Evolutionary conservation across 2,797 vertebrate species (phyloP).

Genomic region (Botia almorhae): DNA sequence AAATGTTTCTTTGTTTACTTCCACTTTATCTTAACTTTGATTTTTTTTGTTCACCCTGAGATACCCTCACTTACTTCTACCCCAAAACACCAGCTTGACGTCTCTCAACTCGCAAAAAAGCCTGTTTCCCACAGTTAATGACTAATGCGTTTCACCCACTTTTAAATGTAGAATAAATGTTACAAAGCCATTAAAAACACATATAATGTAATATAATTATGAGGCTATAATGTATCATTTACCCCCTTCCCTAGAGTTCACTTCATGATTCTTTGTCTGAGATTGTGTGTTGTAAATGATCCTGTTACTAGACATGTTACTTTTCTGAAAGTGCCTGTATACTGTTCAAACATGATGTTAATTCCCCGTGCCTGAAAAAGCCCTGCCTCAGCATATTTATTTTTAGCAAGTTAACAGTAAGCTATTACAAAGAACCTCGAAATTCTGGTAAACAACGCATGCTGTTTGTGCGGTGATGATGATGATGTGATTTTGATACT

Average conservation of each 20-base stretch:
- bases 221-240: conserved; percentile 29
- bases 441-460: not conserved
- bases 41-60: conserved; percentile 56
- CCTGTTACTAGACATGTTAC: no score
- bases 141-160: conserved; percentile 50
- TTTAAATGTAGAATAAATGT: conserved; percentile 40
- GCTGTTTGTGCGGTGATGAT: conserved; percentile 1
- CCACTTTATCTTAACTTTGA: conserved; percentile 36
- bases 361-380: not conserved
- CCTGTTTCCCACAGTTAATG: conserved; percentile 50
- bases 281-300: not conserved
- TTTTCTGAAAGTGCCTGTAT: not conserved
- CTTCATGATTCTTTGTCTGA: not conserved
- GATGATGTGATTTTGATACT: conserved; percentile 39
- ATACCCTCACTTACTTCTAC: conserved; percentile 39
- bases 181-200: conserved; percentile 27
- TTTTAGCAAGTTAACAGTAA: not conserved
- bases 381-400: not conserved
- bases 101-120: conserved; percentile 45
- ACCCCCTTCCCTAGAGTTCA: not conserved
- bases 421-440: conserved; percentile 11
- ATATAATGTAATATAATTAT: conserved; percentile 18
- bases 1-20: conserved; percentile 25
- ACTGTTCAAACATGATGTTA: not conserved
- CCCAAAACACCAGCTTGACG: conserved; percentile 48